A percentile compares a stretch with the other conserved stretches of the same genome.
Conservation (phyloP, 2,797 vertebrate species). For the Linurgus olivaceus region DNA sequence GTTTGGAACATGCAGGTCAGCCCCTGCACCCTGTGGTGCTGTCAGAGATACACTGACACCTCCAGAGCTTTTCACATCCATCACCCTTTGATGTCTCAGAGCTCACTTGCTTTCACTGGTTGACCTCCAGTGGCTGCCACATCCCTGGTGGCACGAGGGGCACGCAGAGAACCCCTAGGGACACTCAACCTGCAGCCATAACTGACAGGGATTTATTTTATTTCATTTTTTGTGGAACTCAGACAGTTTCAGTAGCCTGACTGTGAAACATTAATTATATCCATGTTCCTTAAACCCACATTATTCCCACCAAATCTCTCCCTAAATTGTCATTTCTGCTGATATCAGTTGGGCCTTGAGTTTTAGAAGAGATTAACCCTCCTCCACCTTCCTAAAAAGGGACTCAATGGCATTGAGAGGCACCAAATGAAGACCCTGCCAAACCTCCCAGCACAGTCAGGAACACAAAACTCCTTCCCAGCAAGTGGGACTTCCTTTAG, state of each 20-base stretch:
- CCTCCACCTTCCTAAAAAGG: background rate
- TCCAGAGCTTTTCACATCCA: background rate
- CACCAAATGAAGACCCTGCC: accelerated
- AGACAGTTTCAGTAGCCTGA: background rate
- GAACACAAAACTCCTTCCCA: background rate
- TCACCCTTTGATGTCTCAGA: background rate
- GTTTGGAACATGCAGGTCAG: accelerated
- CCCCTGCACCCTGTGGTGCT: accelerated
- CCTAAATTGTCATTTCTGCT: accelerated
- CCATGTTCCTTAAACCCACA: background rate
- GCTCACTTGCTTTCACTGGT: background rate
- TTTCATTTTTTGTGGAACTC: background rate
- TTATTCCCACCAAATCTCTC: background rate
- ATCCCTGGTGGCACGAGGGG: background rate
- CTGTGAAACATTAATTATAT: background rate
- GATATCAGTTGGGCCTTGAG: background rate
- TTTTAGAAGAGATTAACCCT: background rate
- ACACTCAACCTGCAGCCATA: background rate
- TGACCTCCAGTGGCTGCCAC: background rate
- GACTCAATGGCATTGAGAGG: background rate
- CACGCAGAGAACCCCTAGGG: accelerated
- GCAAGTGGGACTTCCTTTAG: accelerated
- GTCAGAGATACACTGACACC: accelerated
- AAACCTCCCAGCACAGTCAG: background rate
- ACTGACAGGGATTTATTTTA: background rate